phyloP scores from a whole-genome alignment of 2,888 invertebrate species.

The Eupithecia vulgata region DNA sequence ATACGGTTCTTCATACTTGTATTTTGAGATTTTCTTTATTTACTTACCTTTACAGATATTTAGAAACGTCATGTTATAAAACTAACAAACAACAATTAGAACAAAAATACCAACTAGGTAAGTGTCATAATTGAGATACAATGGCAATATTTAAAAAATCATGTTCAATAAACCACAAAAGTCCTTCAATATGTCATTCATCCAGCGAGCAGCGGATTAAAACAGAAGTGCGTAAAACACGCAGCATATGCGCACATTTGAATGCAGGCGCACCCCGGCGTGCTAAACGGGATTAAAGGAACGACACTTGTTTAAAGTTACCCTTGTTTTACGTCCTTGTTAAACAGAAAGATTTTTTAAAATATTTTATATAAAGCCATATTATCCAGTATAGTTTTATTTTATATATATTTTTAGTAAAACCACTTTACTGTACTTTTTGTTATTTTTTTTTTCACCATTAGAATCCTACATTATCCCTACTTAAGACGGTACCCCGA shows the following conservation, averaged over 20 bases:
- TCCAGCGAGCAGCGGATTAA: slow-evolving; percentile 63
- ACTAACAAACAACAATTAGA: neutral
- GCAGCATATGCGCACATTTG: slow-evolving; percentile 68
- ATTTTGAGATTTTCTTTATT: no score
- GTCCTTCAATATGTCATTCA: slow-evolving; percentile 29
- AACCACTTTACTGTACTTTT: no score
- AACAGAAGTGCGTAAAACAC: slow-evolving; percentile 75
- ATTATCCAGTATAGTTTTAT: no score
- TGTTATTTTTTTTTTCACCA: no score
- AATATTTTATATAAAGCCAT: no score
- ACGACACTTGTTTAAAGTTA: slow-evolving; percentile 38
- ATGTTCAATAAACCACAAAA: neutral
- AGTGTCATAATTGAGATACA: neutral
- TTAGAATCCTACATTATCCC: no score
- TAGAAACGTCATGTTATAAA: neutral
- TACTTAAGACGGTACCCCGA: no score
- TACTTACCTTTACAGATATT: no score
- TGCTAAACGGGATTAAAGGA: slow-evolving; percentile 41
- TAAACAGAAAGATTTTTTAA: neutral
- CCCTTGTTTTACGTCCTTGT: neutral
- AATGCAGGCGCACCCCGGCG: slow-evolving; percentile 45
- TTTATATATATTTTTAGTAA: no score
- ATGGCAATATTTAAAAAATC: neutral
- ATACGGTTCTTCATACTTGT: no score
- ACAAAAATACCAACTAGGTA: neutral